Conservation (phyloP, 2,113 vertebrate genomes). For the Acrocephalus kingi region DNA sequence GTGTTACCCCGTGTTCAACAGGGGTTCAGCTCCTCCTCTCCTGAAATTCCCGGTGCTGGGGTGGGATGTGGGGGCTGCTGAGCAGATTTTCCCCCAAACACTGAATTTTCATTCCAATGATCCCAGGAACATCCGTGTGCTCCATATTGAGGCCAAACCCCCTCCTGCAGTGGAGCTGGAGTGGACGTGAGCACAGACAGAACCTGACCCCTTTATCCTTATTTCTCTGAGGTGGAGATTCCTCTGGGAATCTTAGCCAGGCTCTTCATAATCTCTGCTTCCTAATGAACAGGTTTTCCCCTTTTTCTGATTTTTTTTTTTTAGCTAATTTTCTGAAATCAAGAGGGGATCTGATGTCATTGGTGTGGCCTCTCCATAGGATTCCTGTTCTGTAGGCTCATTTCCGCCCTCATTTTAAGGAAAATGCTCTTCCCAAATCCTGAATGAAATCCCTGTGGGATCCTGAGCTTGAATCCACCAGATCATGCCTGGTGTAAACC, state of each 20-base stretch:
- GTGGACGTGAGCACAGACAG: fast-evolving
- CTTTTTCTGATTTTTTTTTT: background rate
- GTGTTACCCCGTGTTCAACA: fast-evolving
- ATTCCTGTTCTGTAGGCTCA: fast-evolving
- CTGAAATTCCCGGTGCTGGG: background rate
- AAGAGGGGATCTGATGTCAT: background rate
- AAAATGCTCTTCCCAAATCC: background rate
- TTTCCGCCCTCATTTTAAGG: background rate
- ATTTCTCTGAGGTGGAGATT: background rate
- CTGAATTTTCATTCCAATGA: fast-evolving
- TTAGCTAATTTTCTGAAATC: background rate
- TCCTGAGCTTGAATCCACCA: background rate
- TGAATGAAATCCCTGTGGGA: background rate
- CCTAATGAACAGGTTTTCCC: fast-evolving
- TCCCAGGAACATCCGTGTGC: fast-evolving
- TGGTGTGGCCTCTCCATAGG: background rate
- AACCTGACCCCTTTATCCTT: background rate
- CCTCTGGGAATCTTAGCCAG: background rate
- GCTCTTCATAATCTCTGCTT: background rate
- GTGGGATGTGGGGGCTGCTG: background rate
- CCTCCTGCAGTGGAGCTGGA: fast-evolving
- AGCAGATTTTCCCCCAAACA: background rate
- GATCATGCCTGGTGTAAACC: background rate
- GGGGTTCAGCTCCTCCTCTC: background rate
- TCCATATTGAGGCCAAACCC: background rate